Base-by-base conservation (phyloP, 2,888 invertebrate genomes). In the Lycaena phlaeas region DNA sequence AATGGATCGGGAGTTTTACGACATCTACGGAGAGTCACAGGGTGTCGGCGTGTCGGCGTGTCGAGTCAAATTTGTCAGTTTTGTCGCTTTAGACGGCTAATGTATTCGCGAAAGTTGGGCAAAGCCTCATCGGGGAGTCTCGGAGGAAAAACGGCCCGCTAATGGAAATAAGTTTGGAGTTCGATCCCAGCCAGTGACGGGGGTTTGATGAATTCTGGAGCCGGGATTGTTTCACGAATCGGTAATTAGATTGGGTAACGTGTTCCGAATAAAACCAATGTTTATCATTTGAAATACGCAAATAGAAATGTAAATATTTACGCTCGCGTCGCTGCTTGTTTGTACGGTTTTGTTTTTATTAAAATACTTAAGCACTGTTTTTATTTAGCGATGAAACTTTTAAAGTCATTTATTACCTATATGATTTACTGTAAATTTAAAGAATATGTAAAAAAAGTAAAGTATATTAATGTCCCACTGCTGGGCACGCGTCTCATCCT, bases 61-160 rank as follows among this genome's bases (percentile, higher is more conserved):
- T 68, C 71, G 62, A 60, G 59, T 63, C 59, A 54, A 68, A 74
- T 76, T 76, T 72, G 72, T 76, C 76, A 75, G 67, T 67, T 65
- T 59, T 64, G 69, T 64, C 64, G 63, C 59, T 62, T 56, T 59
- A 62, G 52, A 60, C 63, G 66, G 73, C 68, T 77, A 77, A 77
- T 77, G 76, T 77, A 76, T 77, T 76, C 77, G 52, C 57, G 61
- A 48, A 76, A 77, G 71, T 76, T 61, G 63, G 60, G 44, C 27
- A 25, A 39, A 58, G 22, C 22, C 22, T 2, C 5, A 5, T 5
- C 2, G 9, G 5, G 2, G 22, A 9, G 59, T 63, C 68, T 64
- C 69, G 39, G 54, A 66, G 68, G 71, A 68, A 66, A 69, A 67
- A 65, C 64, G 58, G 64, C 60, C 54, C 57, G 41, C 57, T 68